A percentile compares a stretch with the other conserved stretches of the same genome.
Evolutionary conservation across 2,888 invertebrate genomes (phyloP).

Genomic region (Perithous albicinctus): DNA sequence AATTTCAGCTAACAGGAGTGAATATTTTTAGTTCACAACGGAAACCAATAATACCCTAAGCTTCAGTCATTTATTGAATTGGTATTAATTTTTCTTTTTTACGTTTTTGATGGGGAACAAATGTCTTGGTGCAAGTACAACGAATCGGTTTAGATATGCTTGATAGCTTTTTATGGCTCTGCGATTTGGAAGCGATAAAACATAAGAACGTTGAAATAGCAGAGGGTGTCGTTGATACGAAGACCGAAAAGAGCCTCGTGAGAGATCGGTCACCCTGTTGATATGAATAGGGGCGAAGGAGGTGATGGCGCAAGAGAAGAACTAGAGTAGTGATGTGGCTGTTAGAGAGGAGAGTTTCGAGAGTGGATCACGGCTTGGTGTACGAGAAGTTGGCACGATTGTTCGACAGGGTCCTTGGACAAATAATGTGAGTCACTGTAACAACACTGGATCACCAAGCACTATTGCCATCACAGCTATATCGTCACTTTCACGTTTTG

Average conservation of each 20-base stretch:
- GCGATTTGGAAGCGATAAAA: slow-evolving; percentile 23
- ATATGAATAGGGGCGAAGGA: slow-evolving; percentile 32
- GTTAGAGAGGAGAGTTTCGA: slow-evolving; percentile 41
- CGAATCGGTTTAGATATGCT: neutral
- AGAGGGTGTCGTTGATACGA: slow-evolving; percentile 41
- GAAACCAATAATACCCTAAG: too few species aligned
- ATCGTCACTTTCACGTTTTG: slow-evolving; percentile 44
- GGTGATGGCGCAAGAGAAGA: slow-evolving; percentile 29
- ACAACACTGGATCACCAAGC: slow-evolving; percentile 74
- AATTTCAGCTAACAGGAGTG: too few species aligned
- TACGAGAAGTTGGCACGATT: slow-evolving; percentile 60
- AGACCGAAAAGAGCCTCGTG: slow-evolving; percentile 44
- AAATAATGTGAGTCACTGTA: slow-evolving; percentile 83
- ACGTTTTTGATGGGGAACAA: too few species aligned
- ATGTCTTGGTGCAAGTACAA: too few species aligned
- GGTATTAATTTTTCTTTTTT: too few species aligned
- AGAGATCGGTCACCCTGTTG: slow-evolving; percentile 55
- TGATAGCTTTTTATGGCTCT: slow-evolving; percentile 1
- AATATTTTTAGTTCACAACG: too few species aligned
- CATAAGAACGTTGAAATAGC: neutral
- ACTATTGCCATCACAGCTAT: slow-evolving; percentile 63
- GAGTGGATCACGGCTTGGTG: slow-evolving; percentile 58
- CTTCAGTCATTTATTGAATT: too few species aligned
- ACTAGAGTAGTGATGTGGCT: slow-evolving; percentile 25
- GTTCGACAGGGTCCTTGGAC: slow-evolving; percentile 76